Evolutionary conservation across 2,797 vertebrate genomes (phyloP), one percentile per base, ranked within the genome.

Genomic region (Helicolenus hilgendorfi): DNA sequence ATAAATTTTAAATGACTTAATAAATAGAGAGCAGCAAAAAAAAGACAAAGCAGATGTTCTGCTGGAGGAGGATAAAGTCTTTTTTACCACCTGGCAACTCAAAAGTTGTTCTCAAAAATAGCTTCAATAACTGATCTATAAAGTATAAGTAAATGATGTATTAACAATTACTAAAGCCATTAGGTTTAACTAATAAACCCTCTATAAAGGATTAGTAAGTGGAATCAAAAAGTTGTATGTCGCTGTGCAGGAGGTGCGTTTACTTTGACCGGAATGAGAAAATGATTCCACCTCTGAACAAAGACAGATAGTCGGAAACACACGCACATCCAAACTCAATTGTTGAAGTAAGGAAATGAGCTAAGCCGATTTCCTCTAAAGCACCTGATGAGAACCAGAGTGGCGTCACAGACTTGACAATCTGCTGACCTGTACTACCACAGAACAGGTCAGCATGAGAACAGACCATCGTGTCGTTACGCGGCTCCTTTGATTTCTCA

Each of bases 331-430:
- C 59, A 84, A 82, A 85, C 60, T 35, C 26, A 49, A n/a, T 70
- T 58, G 68, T 81, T 86, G 56, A 60, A 72, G 69, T 15, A 38
- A 83, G 85, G 84, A 90, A 86, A 88, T 92, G 90, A 94, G 76
- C 73, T 91, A 56, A 92, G 86, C 84, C 59, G 73, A 81, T 92
- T 88, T 89, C 67, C 70, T 36, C 49, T 41, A 33, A n/a, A 88
- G 81, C 79, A 80, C 80, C 77, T 80, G 81, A 92, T 81, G 83
- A 86, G 76, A 95, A 84, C 56, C 87, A 87, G 83, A 89, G 68
- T 13, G 27, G 35, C 11, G 74, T 11, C 67, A 63, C 86, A 88
- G 78, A 84, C 82, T 85, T 45, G 35, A 73, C 71, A 70, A 81
- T 84, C 36, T 24, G 14, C 79, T 84, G 90, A 89, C 88, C 93